These are phyloP conservation scores for Mesoligia furuncula DNA, from an alignment of 2,888 invertebrate genomes.

Conservation along the genomic window DNA sequence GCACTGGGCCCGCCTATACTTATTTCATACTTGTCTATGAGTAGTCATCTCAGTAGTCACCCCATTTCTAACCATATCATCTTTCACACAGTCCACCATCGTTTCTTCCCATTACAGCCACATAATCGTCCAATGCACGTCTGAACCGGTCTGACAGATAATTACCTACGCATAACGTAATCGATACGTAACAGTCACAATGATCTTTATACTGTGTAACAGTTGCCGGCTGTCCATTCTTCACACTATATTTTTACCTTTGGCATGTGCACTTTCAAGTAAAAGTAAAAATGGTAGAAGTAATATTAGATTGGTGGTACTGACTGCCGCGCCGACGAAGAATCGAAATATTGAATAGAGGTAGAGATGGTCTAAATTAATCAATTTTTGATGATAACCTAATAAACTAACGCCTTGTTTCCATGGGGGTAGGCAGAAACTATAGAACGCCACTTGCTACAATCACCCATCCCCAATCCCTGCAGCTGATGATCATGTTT, in stretches of 20 bases:
- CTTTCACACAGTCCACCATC: not conserved
- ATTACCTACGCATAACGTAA: not conserved
- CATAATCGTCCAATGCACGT: not conserved
- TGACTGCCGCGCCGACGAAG: too few species aligned
- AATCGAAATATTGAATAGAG: not conserved
- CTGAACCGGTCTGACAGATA: not conserved
- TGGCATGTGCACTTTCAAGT: not conserved
- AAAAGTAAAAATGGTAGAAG: not conserved
- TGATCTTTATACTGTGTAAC: too few species aligned
- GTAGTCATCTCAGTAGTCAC: not conserved
- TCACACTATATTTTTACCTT: not conserved
- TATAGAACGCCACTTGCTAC: too few species aligned
- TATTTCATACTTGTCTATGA: not conserved
- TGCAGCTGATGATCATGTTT: too few species aligned
- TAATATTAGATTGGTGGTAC: not conserved
- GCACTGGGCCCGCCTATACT: not conserved
- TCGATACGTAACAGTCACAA: slow-evolving; percentile 5
- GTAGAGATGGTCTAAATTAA: not conserved
- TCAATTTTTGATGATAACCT: not conserved
- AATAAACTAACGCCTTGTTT: not conserved
- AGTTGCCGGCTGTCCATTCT: not conserved
- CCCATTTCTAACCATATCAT: not conserved
- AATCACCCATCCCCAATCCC: too few species aligned
- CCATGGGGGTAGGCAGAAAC: too few species aligned
- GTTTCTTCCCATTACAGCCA: not conserved